Conservation (phyloP, 2,888 invertebrate species). For the Phrixothrix hirtus region DNA sequence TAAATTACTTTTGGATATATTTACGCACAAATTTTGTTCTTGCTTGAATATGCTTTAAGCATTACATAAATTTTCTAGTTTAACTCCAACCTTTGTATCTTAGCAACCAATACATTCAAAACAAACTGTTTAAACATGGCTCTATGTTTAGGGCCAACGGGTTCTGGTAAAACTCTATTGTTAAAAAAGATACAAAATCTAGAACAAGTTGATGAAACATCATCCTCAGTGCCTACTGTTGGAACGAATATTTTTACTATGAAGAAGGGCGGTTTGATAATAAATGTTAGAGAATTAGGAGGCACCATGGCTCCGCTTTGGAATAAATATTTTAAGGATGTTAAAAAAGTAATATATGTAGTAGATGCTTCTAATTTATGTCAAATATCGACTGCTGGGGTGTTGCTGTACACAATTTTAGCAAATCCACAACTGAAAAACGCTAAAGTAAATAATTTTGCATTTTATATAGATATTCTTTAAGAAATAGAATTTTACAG, state of each 20-base stretch:
- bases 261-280: conserved; percentile 45
- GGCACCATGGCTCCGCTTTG: conserved; percentile 83
- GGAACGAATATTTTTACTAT: conserved; percentile 78
- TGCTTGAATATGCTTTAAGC: no score
- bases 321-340: conserved; percentile 72
- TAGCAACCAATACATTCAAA: background rate
- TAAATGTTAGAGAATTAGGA: conserved; percentile 71
- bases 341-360: conserved; percentile 74
- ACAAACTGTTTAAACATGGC: conserved; percentile 6
- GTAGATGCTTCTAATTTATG: conserved; percentile 84
- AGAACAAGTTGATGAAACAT: conserved; percentile 73
- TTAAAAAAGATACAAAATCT: conserved; percentile 73
- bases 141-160: conserved; percentile 77
- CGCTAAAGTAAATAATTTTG: conserved; percentile 62
- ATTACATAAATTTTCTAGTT: no score
- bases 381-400: conserved; percentile 83
- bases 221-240: conserved; percentile 77
- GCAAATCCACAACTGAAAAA: conserved; percentile 71
- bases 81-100: no score
- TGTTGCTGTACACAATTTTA: conserved; percentile 75
- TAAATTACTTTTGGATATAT: no score
- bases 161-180: conserved; percentile 80
- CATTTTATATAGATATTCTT: conserved; percentile 6
- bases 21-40: no score
- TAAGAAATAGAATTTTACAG: no score